These are phyloP conservation scores for Epizoanthus scotinus DNA, from an alignment of 92 coral and sea anemone species.

Conservation along the genomic window DNA sequence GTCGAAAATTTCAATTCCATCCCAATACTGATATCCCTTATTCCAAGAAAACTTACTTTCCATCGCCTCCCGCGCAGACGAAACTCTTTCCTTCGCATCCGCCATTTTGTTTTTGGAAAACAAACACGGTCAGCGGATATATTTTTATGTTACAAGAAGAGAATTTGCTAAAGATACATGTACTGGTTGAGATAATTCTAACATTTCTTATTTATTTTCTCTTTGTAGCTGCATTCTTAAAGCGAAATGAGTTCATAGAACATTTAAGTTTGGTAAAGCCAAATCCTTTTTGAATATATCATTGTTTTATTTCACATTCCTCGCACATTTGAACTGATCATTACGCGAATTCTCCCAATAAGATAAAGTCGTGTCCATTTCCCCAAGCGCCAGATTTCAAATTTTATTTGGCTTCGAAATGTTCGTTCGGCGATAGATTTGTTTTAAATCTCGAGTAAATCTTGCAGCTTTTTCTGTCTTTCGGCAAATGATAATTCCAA, in stretches of 20 bases:
- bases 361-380: constrained; percentile 40
- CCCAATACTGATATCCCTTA: background rate
- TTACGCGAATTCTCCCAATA: constrained; percentile 59
- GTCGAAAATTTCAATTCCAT: background rate
- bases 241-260: background rate
- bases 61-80: constrained; percentile 93
- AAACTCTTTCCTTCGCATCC: constrained; percentile 60
- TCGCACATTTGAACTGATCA: background rate
- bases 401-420: constrained; percentile 48
- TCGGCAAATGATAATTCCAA: background rate
- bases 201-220: background rate
- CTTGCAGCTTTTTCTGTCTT: background rate
- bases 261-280: background rate
- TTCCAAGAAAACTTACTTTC: constrained; percentile 64
- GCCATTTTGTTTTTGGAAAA: constrained; percentile 68
- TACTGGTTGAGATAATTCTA: too few species aligned
- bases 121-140: constrained; percentile 64
- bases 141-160: constrained; percentile 6
- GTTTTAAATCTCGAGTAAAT: constrained; percentile 5
- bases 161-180: constrained; percentile 7
- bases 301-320: background rate
- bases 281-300: background rate
- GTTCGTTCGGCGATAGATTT: constrained; percentile 13
- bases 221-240: background rate
- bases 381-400: constrained; percentile 78